phyloP scores from a whole-genome alignment of 2,113 vertebrate species.

The Lynx canadensis region DNA sequence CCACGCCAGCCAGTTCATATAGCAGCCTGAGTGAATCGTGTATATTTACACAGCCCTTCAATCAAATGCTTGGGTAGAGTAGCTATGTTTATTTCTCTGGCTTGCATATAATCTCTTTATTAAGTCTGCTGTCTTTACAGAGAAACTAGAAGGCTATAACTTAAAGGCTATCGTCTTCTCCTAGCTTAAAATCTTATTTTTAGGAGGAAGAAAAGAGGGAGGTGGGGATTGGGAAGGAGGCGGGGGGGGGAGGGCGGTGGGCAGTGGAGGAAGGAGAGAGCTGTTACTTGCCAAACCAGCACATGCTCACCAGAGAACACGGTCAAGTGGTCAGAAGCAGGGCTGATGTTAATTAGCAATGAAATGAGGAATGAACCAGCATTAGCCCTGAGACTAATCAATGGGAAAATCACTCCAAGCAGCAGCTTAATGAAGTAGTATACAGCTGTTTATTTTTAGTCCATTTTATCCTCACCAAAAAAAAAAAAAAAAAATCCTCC shows the following conservation, averaged over 20 bases:
- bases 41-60: conserved; percentile 73
- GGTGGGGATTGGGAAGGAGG: background rate
- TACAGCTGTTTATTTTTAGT: conserved; percentile 94
- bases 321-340: conserved; percentile 90
- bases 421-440: conserved; percentile 92
- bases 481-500: conserved; percentile 80
- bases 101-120: conserved; percentile 58
- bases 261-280: background rate
- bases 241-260: background rate
- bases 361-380: conserved; percentile 94
- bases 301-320: conserved; percentile 86
- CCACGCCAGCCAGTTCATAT: conserved; percentile 62
- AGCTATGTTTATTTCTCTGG: conserved; percentile 70
- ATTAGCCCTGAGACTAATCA: conserved; percentile 97
- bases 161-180: conserved; percentile 63
- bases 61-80: conserved; percentile 66
- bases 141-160: conserved; percentile 46
- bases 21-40: conserved; percentile 67
- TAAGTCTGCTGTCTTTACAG: conserved; percentile 73
- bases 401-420: conserved; percentile 96
- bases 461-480: conserved; percentile 81
- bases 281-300: conserved; percentile 84
- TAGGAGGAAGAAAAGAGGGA: conserved; percentile 63
- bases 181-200: conserved; percentile 72
- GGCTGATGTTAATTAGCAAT: conserved; percentile 92